Percentiles rank a stretch among this genome's conserved stretches.
Evolutionary conservation across 2,888 invertebrate species (phyloP).

Genomic region (Neoaliturus tenellus): DNA sequence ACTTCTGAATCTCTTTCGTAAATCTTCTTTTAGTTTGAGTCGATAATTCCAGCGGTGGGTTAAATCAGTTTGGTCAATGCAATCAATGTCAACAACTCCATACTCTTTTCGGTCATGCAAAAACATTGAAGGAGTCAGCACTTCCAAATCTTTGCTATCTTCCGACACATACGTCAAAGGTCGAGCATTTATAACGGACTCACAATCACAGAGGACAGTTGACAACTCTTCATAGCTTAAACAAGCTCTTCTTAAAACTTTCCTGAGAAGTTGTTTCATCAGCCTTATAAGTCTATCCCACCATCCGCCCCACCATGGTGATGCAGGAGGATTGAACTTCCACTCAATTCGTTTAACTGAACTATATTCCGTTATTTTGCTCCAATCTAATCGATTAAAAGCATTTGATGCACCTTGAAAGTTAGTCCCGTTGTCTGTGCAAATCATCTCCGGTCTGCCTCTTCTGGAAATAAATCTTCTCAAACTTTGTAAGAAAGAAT

Average conservation of each 20-base stretch:
- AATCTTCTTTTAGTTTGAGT: slow-evolving; percentile 45
- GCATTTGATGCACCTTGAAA: slow-evolving; percentile 70
- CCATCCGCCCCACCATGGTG: slow-evolving; percentile 72
- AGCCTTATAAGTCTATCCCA: slow-evolving; percentile 66
- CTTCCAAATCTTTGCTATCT: slow-evolving; percentile 61
- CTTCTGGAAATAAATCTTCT: slow-evolving; percentile 69
- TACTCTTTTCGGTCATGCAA: slow-evolving; percentile 40
- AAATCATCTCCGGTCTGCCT: slow-evolving; percentile 68
- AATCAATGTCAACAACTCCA: slow-evolving; percentile 53
- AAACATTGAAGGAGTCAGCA: slow-evolving; percentile 68
- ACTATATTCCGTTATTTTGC: slow-evolving; percentile 66
- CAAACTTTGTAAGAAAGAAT: slow-evolving; percentile 68
- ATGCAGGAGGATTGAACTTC: slow-evolving; percentile 70
- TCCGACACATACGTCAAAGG: slow-evolving; percentile 25
- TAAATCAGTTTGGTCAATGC: slow-evolving; percentile 31
- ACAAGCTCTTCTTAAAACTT: slow-evolving; percentile 51
- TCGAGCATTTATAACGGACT: background rate
- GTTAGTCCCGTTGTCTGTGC: slow-evolving; percentile 71
- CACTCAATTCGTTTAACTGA: slow-evolving; percentile 64
- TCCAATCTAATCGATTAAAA: slow-evolving; percentile 74
- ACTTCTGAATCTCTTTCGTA: slow-evolving; percentile 53
- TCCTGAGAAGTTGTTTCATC: slow-evolving; percentile 52
- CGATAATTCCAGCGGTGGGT: slow-evolving; percentile 26
- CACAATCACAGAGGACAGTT: slow-evolving; percentile 59
- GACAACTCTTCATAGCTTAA: slow-evolving; percentile 52